Evolutionary conservation across 2,797 vertebrate species (phyloP), one percentile per base, ranked within the genome.

Genomic region (Eupleurogrammus muticus): DNA sequence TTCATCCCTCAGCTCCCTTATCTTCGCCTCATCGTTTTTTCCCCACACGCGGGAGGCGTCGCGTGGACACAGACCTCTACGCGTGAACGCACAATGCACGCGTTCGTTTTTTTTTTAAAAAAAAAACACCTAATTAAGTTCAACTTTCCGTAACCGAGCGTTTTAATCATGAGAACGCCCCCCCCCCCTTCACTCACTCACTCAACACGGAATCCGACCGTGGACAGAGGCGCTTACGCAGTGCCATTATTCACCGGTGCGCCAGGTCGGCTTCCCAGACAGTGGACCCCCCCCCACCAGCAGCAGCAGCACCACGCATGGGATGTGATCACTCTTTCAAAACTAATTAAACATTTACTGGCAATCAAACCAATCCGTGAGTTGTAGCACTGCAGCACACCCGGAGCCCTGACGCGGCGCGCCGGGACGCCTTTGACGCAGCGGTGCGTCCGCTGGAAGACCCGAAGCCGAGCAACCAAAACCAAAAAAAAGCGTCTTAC

Each of bases 351-450:
- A 79, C 79, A 87, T 77, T 59, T 70, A 57, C 60, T 16, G 14
- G n/a, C 32, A 66, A 82, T 79, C 66, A 84, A 61, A n/a, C n/a
- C n/a, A 70, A 75, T 75, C 83, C 57, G 66, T 48, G 82, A 42
- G 70, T 40, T 80, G 89, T 67, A 62, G 87, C 87, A 90, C 66
- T 90, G 89, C 89, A 85, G 86, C 85, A 87, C 38, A 81, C 44
- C 58, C 28, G 58, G 6, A 66, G 61, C 73, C 32, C 36, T 69
- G 19, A 44, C 40, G 17, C 40, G 16, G 40, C 16, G 40, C 40
- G 40, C 40, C 17, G 40, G 40, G 40, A n/a, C 17, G 40, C 5
- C 40, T 44, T n/a, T 44, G 40, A 44, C 40, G 40, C 40, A 44
- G 85, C 79, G 51, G 42, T 78, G 46, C 80, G 50, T 75, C 60